phyloP scores from a whole-genome alignment of 2,113 vertebrate species.

The Rhinichthys klamathensis region DNA sequence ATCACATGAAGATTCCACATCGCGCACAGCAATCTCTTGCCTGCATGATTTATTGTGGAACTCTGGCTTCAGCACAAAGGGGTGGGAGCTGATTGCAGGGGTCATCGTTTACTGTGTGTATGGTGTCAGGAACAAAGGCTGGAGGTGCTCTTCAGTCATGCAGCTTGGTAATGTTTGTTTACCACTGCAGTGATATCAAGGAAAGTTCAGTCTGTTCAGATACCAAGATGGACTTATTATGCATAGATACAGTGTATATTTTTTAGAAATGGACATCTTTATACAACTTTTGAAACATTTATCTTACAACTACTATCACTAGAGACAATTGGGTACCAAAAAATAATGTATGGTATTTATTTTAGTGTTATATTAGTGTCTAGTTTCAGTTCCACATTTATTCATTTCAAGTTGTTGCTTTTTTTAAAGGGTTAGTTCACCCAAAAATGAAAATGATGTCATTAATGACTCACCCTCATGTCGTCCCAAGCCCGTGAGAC shows the following conservation, averaged over 20 bases:
- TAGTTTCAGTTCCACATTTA: neutral
- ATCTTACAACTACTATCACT: neutral
- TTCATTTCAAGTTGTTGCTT: too few species aligned
- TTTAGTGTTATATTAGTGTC: neutral
- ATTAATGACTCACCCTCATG: too few species aligned
- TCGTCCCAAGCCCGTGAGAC: too few species aligned
- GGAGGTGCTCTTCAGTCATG: neutral
- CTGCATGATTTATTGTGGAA: slow-evolving; percentile 39
- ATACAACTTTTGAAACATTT: neutral
- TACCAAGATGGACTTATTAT: neutral
- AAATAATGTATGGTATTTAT: neutral
- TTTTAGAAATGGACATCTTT: neutral
- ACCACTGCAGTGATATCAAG: neutral
- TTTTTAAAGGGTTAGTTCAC: too few species aligned
- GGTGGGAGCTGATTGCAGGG: slow-evolving; percentile 15
- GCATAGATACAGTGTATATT: too few species aligned
- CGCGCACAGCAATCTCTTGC: slow-evolving; percentile 59
- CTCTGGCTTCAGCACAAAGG: slow-evolving; percentile 33
- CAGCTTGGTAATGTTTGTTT: slow-evolving; percentile 11
- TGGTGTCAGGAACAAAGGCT: slow-evolving; percentile 24
- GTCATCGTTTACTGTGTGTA: slow-evolving; percentile 20
- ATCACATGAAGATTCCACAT: slow-evolving; percentile 70
- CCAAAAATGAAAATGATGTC: too few species aligned
- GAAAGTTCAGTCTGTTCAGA: neutral
- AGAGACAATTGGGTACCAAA: neutral